Base-by-base conservation (phyloP, 2,888 invertebrate species). In the Achlya flavicornis region DNA sequence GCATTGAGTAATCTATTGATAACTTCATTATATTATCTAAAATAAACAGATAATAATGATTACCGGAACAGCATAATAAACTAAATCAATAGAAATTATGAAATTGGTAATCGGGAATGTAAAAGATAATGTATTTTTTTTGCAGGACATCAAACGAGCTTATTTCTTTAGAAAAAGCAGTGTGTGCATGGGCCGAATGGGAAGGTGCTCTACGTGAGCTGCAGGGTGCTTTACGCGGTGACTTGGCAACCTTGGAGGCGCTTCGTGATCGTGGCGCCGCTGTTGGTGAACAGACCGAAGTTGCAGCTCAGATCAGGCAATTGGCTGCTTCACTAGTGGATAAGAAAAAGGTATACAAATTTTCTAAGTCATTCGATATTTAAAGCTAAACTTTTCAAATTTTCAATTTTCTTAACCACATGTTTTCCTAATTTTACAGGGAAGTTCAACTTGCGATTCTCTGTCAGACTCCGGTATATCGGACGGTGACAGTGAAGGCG, bases 381-480 rank as follows among this genome's bases (percentile, higher is more conserved):
- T 41, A 41, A 38, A 38, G 10, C 10, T 38, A 38, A 10, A 38
- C 8, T 10, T 38, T 38, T 38, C 0, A 38, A 0, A 38, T 38
- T 38, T 10, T 10, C 8, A 38, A 41, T 41, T 41, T 7, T 41
- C 41, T 41, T 41, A 12, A 53, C 53, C 53, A 53, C 4, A 53
- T 19, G 8, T 10, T 53, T 19, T 3, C 14, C 4, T 3, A 19
- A 61, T 19, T 12, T 72, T 70, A 0, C 81, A 93, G 93, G 89
- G 92, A 61, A 89, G 91, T n/a, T 93, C 93, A 14, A 92, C 91
- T 64, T 95, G 95, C 77, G 96, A 96, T 68, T 96, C 96, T n/a
- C 89, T 96, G 66, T 96, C 96, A 0, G 96, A 97, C 92, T 96
- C 96, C 41, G 97, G 97, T n/a, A 96, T 97, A 75, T 96, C 96